Evolutionary conservation across 1,140 invertebrate species (phyloP).

Genomic region (Cotesia glomerata): DNA sequence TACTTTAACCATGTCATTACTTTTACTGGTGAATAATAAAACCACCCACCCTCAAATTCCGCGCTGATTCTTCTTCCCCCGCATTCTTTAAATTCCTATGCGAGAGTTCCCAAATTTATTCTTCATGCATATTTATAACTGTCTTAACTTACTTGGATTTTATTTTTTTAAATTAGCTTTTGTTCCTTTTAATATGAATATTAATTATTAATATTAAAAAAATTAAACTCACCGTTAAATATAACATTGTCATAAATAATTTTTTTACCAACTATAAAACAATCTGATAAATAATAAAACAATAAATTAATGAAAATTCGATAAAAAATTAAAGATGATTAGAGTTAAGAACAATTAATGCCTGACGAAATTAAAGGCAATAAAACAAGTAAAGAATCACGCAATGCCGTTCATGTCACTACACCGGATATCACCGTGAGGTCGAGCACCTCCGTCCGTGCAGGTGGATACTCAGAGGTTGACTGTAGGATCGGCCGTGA

Average conservation of each 20-base stretch:
- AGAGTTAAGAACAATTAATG: not conserved
- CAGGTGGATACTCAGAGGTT: conserved; percentile 63
- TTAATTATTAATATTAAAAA: not conserved
- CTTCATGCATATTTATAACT: not conserved
- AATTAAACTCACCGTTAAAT: conserved; percentile 16
- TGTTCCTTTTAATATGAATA: not conserved
- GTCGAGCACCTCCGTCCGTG: conserved; percentile 61
- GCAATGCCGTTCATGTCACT: conserved; percentile 58
- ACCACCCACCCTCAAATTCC: not conserved
- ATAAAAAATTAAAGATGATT: not conserved
- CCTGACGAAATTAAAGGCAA: not conserved
- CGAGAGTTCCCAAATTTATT: not conserved
- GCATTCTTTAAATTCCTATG: conserved; percentile 7
- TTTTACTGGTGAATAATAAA: not conserved
- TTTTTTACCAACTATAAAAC: not conserved
- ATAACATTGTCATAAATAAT: conserved; percentile 2
- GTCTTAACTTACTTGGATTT: not conserved
- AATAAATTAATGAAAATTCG: not conserved
- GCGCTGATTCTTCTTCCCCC: not conserved
- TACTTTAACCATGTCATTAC: too few species aligned
- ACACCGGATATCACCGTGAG: conserved; percentile 52
- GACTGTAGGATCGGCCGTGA: conserved; percentile 58
- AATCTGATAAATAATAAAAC: not conserved
- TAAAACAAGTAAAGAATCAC: conserved; percentile 29
- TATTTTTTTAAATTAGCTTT: not conserved